Evolutionary conservation across 1,140 invertebrate genomes (phyloP), one percentile per base, ranked within the genome.

Genomic region (Atta texana): DNA sequence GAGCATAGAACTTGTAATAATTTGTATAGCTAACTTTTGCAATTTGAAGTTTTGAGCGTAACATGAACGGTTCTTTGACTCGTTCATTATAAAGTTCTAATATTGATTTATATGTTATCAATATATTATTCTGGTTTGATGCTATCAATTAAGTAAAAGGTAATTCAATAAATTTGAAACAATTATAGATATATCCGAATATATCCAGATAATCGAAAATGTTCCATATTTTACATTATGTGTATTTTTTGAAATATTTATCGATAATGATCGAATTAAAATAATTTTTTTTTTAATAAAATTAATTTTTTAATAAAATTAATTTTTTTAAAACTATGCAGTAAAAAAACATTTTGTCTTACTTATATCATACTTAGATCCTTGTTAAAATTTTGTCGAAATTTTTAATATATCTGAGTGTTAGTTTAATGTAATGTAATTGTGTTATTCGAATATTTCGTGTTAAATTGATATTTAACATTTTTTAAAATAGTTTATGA

Each of bases 21-120:
- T 31, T 31, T 31, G 3, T 51, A 34, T n/a, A 66, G 28, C 18
- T 49, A 78, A 66, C 76, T 78, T 78, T 66, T 66, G 76, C 61
- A 78, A 78, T 78, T 66, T 66, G 49, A 12, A 66, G 61, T 66
- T 78, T 64, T 64, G 59, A 16, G 49, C 6, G 59, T 66, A 78
- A 66, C 18, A 66, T 12, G 8, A 66, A 28, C 24, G 7, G 44
- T 5, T 66, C 24, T 78, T 66, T 66, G 28, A 78, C 18, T 44
- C 8, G 31, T 66, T 78, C 24, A 49, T 78, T 78, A 51, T 24
- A 51, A 74, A 74, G 53, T 74, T 74, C 14, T 12, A 74, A 63
- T 64, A 63, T 63, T 28, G 21, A 4, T 24, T 28, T 24, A 31
- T 24, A 31, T 5, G 14, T 77, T 64, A 64, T 64, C 76, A 24